Evolutionary conservation across 2,113 vertebrate species (phyloP).

Genomic region (Camelus bactrianus): DNA sequence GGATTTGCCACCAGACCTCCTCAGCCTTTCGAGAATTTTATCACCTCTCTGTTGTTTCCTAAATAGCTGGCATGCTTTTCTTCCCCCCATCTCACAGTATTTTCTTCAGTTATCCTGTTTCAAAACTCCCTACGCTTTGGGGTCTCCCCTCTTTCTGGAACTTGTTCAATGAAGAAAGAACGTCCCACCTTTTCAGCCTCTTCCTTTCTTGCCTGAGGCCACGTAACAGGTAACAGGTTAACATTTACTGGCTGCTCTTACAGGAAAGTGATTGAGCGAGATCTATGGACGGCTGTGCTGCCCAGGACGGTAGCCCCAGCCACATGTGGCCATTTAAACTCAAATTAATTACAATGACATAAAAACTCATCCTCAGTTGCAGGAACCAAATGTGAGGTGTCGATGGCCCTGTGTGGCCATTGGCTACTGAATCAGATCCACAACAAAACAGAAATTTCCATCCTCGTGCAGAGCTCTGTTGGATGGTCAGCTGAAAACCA

Average conservation of each 20-base stretch:
- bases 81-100: neutral
- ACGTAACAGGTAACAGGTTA: neutral
- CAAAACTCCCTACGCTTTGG: neutral
- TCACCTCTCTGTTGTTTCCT: neutral
- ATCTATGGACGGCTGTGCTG: neutral
- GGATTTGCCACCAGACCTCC: neutral
- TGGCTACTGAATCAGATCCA: neutral
- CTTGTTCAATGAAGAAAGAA: neutral
- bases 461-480: neutral
- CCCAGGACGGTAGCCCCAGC: fast-evolving
- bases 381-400: neutral
- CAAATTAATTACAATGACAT: neutral
- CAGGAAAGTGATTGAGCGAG: neutral
- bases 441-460: neutral
- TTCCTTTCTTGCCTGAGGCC: neutral
- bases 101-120: neutral
- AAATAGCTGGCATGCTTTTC: neutral
- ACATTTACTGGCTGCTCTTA: neutral
- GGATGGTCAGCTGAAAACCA: neutral
- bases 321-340: neutral
- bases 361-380: neutral
- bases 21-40: neutral
- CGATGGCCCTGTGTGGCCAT: neutral
- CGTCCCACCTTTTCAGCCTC: neutral
- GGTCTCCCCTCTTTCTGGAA: neutral